Evolutionary conservation across 2,888 invertebrate genomes (phyloP), one percentile per base, ranked within the genome.

Genomic region (Herminia tarsipennalis): DNA sequence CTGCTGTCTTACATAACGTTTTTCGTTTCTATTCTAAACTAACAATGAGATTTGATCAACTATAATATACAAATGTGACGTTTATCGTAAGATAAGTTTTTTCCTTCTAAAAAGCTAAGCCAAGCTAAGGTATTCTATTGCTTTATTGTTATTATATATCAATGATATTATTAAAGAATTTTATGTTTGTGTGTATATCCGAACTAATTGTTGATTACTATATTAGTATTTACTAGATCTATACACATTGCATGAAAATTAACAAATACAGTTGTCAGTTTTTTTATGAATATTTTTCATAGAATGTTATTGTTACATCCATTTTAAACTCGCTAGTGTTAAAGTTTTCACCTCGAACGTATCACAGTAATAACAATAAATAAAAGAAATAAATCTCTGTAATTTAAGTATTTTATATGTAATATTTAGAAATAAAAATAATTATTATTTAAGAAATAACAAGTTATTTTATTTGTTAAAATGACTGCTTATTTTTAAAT

Each of bases 401-500:
- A 68, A 63, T 62, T 39, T 78, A 78, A 79, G 74, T 65, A 72
- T 76, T 83, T 81, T 78, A 46, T 79, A 78, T 78, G 69, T 78
- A 76, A 79, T 69, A 55, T 78, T 76, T 78, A 79, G 73, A 73
- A 81, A 76, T 82, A 80, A 82, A 63, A 78, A 65, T 51, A 57
- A 55, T n/a, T 69, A 63, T 60, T 53, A 56, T 66, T 54, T 72
- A 72, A 64, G 64, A 51, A 40, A 50, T 58, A 48, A 45, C 16
- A 47, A 42, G 51, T 48, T 63, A 50, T 66, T 64, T 66, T 65
- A 65, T 63, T 65, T 47, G 3, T 12, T 56, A 49, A 53, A 50
- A 53, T 38, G 52, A 47, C 30, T 18, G 13, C 9, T 21, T 34
- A 27, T 46, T 14, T 43, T 42, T 33, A 47, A 45, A 41, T 38